Evolutionary conservation across 2,797 vertebrate species (phyloP).

Genomic region (Brachymystax lenok): DNA sequence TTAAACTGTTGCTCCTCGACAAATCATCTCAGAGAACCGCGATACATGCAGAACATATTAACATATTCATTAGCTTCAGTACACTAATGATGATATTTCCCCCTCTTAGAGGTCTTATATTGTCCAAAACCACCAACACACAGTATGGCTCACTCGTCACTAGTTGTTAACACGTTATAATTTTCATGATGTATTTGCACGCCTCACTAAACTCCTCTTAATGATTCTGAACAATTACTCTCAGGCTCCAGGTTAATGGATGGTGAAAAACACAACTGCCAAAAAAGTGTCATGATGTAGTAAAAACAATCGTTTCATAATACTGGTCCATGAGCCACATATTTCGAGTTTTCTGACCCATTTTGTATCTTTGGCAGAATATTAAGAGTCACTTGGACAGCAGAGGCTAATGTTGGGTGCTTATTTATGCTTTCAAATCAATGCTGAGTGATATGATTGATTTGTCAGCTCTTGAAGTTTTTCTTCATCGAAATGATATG

Average conservation of each 20-base stretch:
- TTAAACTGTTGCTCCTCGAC: conserved; percentile 65
- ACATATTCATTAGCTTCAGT: conserved; percentile 57
- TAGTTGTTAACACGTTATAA: conserved; percentile 71
- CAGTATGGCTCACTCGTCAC: conserved; percentile 56
- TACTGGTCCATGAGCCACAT: conserved; percentile 23
- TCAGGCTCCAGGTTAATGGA: conserved; percentile 54
- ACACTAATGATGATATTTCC: conserved; percentile 69
- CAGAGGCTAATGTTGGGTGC: conserved; percentile 57
- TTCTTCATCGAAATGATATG: conserved; percentile 32
- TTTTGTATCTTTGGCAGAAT: conserved; percentile 55
- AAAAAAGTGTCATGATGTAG: conserved; percentile 68
- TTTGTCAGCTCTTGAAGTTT: conserved; percentile 52
- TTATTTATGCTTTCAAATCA: conserved; percentile 54
- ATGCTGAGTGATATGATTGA: conserved; percentile 39
- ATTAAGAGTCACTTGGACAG: conserved; percentile 62
- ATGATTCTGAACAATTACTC: conserved; percentile 41
- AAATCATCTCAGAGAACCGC: conserved; percentile 60
- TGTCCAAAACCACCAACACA: conserved; percentile 41
- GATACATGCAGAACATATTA: conserved; percentile 55
- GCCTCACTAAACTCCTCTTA: conserved; percentile 59
- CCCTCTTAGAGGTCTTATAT: conserved; percentile 49
- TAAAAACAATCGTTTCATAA: conserved; percentile 58
- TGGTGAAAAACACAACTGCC: conserved; percentile 42
- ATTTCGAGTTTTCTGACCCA: conserved; percentile 53
- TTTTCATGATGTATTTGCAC: conserved; percentile 68